Conservation (phyloP, 2,797 vertebrate species). For the Eulemur coronatus region DNA sequence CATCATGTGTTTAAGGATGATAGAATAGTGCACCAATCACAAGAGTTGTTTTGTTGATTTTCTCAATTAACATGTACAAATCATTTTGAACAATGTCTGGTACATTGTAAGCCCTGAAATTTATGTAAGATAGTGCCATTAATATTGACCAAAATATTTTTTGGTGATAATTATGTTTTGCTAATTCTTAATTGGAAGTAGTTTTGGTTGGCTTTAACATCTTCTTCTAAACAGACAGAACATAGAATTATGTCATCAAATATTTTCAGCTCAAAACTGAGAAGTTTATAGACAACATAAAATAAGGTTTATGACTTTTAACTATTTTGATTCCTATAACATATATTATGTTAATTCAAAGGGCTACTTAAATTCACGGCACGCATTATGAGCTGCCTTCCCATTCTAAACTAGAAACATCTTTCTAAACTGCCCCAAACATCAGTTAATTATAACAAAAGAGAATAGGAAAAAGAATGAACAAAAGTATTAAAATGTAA, state of each 20-base stretch:
- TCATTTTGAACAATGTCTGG: neutral
- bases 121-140: neutral
- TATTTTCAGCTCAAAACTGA: neutral
- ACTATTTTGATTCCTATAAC: neutral
- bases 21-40: neutral
- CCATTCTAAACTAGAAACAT: neutral
- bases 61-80: neutral
- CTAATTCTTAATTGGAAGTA: neutral
- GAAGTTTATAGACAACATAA: neutral
- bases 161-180: conserved; percentile 37
- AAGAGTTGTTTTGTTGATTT: neutral
- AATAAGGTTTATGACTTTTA: neutral
- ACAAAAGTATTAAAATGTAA: neutral
- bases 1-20: neutral
- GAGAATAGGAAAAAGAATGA: neutral
- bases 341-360: neutral
- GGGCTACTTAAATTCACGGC: neutral
- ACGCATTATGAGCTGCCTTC: neutral
- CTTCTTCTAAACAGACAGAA: neutral
- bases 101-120: neutral
- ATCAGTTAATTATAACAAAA: neutral
- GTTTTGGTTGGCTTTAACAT: neutral
- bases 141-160: neutral
- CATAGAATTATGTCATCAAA: neutral
- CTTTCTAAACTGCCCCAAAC: neutral